Evolutionary conservation across 2,888 invertebrate genomes (phyloP).

Genomic region (Troilus luridus): DNA sequence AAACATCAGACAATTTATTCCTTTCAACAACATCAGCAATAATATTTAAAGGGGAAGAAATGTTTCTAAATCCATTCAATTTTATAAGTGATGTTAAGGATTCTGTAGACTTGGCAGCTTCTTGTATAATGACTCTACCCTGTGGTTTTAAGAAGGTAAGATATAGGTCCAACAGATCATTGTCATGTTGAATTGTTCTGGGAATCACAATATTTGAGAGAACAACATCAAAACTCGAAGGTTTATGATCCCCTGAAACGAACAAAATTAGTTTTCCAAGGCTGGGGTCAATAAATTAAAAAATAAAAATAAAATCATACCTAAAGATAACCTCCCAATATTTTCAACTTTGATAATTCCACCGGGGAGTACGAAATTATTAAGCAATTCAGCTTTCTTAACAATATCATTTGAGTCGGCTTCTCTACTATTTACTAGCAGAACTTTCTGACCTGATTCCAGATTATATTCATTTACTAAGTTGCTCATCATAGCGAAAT

Average conservation of each 20-base stretch:
- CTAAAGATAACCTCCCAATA: constrained; percentile 59
- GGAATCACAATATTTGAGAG: constrained; percentile 73
- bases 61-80: constrained; percentile 49
- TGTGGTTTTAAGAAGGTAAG: constrained; percentile 77
- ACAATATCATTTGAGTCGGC: constrained; percentile 55
- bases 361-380: constrained; percentile 53
- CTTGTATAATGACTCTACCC: constrained; percentile 74
- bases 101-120: constrained; percentile 68
- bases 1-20: constrained; percentile 59
- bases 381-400: constrained; percentile 54
- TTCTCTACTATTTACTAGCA: constrained; percentile 59
- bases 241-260: constrained; percentile 69
- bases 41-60: neutral
- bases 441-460: constrained; percentile 58
- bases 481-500: constrained; percentile 21
- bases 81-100: constrained; percentile 35
- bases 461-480: constrained; percentile 25
- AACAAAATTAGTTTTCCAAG: neutral
- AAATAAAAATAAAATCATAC: constrained; percentile 55
- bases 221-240: constrained; percentile 76
- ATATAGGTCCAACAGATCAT: constrained; percentile 72
- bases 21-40: constrained; percentile 59
- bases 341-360: constrained; percentile 63
- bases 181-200: constrained; percentile 70
- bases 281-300: neutral